Evolutionary conservation across 2,797 vertebrate genomes (phyloP).

Genomic region (Hyperoplus lanceolatus): DNA sequence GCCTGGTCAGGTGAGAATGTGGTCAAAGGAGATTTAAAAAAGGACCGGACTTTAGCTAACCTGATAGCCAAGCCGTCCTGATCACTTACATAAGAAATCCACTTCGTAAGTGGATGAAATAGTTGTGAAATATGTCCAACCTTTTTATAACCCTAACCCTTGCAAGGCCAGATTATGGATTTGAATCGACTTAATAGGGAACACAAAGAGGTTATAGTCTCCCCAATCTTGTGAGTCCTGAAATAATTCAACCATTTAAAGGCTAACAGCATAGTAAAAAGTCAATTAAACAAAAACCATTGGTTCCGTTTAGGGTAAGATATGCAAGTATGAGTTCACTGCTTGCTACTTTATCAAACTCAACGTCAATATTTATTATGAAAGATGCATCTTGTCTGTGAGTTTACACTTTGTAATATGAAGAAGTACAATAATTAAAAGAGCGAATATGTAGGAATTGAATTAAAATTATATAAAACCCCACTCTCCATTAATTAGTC

Average conservation of each 20-base stretch:
- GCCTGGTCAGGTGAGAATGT: conserved; percentile 64
- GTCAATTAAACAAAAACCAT: background rate
- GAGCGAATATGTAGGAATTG: background rate
- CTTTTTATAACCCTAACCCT: conserved; percentile 43
- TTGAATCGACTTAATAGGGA: conserved; percentile 63
- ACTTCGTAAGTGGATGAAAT: conserved; percentile 20
- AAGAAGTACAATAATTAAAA: conserved; percentile 2
- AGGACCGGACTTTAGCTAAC: conserved; percentile 25
- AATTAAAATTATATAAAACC: background rate
- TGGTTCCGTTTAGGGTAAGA: background rate
- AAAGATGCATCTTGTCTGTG: background rate
- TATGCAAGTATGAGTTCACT: background rate
- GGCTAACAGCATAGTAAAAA: background rate
- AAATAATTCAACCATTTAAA: conserved; percentile 15
- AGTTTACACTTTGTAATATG: background rate
- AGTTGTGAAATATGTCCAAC: conserved; percentile 64
- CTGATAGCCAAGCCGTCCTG: conserved; percentile 42
- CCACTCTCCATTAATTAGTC: background rate
- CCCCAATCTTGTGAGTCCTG: conserved; percentile 3
- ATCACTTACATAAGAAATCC: conserved; percentile 71
- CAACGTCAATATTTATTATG: background rate
- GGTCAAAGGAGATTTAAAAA: conserved; percentile 43
- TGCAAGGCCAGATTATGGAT: conserved; percentile 64
- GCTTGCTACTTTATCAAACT: conserved; percentile 1
- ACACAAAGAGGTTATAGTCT: conserved; percentile 32